Evolutionary conservation across 1,140 invertebrate genomes (phyloP).

Genomic region (Oryctes rhinoceros): DNA sequence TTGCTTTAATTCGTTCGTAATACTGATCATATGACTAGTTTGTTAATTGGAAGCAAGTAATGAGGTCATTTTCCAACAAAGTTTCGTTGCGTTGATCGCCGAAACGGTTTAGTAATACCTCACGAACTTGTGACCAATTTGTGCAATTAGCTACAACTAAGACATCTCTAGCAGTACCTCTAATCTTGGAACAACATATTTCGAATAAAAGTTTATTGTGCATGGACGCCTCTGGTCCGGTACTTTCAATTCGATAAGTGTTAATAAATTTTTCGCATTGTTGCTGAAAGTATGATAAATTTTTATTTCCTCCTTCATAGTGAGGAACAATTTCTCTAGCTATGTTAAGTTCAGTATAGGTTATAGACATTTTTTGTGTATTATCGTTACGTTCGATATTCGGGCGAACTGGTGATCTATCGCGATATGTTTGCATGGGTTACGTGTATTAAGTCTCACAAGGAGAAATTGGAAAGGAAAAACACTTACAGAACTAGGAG

Average conservation of each 20-base stretch:
- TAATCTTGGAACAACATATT: conserved; percentile 44
- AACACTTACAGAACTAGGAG: too few relatives aligned
- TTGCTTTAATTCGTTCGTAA: conserved; percentile 40
- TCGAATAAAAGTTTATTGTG: conserved; percentile 41
- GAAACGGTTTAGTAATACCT: conserved; percentile 43
- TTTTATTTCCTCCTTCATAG: neutral
- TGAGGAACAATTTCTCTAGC: conserved; percentile 36
- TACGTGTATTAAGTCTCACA: too few relatives aligned
- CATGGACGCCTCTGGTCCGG: conserved; percentile 41
- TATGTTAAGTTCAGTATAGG: conserved; percentile 37
- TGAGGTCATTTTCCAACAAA: conserved; percentile 44
- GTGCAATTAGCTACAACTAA: conserved; percentile 44
- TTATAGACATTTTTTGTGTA: too few relatives aligned
- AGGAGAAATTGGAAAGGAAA: too few relatives aligned
- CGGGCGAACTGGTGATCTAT: too few relatives aligned
- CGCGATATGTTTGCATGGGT: too few relatives aligned
- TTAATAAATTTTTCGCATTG: conserved; percentile 40
- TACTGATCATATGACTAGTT: conserved; percentile 34
- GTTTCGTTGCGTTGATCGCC: conserved; percentile 46
- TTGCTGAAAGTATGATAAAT: too few relatives aligned
- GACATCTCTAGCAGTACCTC: conserved; percentile 42
- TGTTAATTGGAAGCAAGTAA: conserved; percentile 42
- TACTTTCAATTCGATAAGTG: conserved; percentile 17
- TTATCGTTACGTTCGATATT: too few relatives aligned
- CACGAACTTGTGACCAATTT: conserved; percentile 40